Conservation (phyloP, 2,113 vertebrate genomes). For the Aplodontia rufa region DNA sequence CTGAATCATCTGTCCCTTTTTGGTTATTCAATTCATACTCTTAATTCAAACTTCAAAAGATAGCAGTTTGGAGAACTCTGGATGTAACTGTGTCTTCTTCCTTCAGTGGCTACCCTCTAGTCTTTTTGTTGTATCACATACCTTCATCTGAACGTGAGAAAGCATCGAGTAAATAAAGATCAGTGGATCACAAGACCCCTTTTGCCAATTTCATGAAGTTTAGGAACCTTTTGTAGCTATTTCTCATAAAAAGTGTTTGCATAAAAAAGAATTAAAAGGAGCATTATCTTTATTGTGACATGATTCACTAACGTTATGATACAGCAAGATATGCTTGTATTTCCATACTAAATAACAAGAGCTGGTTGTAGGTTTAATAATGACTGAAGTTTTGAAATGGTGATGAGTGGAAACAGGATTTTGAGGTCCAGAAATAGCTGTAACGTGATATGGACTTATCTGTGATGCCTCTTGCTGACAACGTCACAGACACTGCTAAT, state of each 20-base stretch:
- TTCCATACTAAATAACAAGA: not conserved
- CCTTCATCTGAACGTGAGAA: not conserved
- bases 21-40: not conserved
- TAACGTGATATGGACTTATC: not conserved
- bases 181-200: not conserved
- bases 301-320: not conserved
- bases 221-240: not conserved
- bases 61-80: not conserved
- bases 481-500: not conserved
- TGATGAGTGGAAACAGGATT: not conserved
- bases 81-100: not conserved
- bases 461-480: not conserved
- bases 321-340: not conserved
- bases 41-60: slow-evolving; percentile 21
- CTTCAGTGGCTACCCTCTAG: not conserved
- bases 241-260: not conserved
- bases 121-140: not conserved
- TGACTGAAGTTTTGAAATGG: not conserved
- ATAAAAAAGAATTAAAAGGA: not conserved
- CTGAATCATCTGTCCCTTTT: not conserved
- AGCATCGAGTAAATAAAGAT: not conserved
- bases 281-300: not conserved
- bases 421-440: slow-evolving; percentile 19
- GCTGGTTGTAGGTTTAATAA: not conserved
- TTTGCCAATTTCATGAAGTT: not conserved